Evolutionary conservation across 92 coral and sea anemone species (phyloP).

Genomic region (Epizoanthus scotinus): DNA sequence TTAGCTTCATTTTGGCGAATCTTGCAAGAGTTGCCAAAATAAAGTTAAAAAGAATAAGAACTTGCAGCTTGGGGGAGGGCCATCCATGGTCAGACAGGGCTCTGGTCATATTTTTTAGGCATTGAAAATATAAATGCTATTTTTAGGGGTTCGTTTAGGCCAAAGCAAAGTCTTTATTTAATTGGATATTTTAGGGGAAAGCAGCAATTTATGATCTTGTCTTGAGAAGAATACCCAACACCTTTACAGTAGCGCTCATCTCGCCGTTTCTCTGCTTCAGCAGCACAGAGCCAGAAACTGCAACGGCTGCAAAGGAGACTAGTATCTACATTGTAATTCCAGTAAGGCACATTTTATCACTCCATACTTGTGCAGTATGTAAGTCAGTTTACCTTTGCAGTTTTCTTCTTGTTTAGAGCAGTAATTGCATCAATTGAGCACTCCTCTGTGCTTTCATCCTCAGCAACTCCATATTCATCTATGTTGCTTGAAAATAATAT

Average conservation of each 20-base stretch:
- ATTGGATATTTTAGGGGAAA: too few relatives aligned
- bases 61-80: slow-evolving; percentile 6
- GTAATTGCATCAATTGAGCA: background rate
- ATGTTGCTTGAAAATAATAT: background rate
- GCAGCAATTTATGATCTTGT: slow-evolving; percentile 47
- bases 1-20: slow-evolving; percentile 58
- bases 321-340: too few relatives aligned
- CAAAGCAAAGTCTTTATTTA: too few relatives aligned
- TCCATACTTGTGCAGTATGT: too few relatives aligned
- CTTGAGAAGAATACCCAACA: slow-evolving; percentile 51
- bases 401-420: background rate
- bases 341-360: too few relatives aligned
- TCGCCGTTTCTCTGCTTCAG: slow-evolving; percentile 74
- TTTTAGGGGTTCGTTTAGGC: too few relatives aligned
- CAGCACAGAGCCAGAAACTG: slow-evolving; percentile 66
- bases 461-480: background rate
- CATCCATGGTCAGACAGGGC: slow-evolving; percentile 7
- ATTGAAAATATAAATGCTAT: background rate
- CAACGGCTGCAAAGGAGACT: too few relatives aligned
- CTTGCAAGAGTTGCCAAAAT: slow-evolving; percentile 56
- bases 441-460: background rate
- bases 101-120: slow-evolving; percentile 12
- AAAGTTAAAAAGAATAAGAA: slow-evolving; percentile 9
- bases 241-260: slow-evolving; percentile 68
- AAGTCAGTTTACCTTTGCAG: background rate